phyloP scores from a whole-genome alignment of 2,113 vertebrate genomes.

The Trinectes maculatus region DNA sequence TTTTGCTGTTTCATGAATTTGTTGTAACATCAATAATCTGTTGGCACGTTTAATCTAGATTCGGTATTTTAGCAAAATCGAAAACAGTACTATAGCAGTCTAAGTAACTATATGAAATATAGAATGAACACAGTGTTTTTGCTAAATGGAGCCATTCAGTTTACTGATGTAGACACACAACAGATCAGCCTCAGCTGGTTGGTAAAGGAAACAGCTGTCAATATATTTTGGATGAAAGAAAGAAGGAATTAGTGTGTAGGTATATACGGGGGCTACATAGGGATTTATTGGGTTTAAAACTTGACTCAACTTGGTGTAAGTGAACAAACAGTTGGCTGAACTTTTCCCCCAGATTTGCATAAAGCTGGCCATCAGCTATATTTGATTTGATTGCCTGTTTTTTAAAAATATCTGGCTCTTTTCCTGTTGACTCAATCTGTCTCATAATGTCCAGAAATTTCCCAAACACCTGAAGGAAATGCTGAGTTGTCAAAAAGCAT shows the following conservation, averaged over 20 bases:
- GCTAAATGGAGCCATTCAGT: too few relatives aligned
- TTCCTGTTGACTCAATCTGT: not conserved
- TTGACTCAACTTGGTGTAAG: too few relatives aligned
- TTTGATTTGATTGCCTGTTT: not conserved
- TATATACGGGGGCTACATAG: too few relatives aligned
- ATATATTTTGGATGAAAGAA: not conserved
- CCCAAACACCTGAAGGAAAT: not conserved
- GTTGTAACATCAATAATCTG: slow-evolving; percentile 51
- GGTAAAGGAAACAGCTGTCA: not conserved
- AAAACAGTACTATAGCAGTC: too few relatives aligned
- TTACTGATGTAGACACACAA: not conserved
- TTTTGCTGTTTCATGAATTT: slow-evolving; percentile 51
- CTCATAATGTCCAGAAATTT: not conserved
- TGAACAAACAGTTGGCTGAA: too few relatives aligned
- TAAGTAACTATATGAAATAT: too few relatives aligned
- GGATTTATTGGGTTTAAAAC: too few relatives aligned
- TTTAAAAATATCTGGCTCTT: not conserved
- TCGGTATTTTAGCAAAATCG: slow-evolving; percentile 18
- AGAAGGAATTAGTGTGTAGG: not conserved
- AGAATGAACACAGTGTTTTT: too few relatives aligned
- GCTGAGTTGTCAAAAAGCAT: not conserved
- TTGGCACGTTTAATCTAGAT: slow-evolving; percentile 39
- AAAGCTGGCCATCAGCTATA: not conserved
- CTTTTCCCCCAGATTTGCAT: not conserved
- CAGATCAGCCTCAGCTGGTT: not conserved